Evolutionary conservation across 1,140 invertebrate species (phyloP).

Genomic region (Drosophila suzukii): DNA sequence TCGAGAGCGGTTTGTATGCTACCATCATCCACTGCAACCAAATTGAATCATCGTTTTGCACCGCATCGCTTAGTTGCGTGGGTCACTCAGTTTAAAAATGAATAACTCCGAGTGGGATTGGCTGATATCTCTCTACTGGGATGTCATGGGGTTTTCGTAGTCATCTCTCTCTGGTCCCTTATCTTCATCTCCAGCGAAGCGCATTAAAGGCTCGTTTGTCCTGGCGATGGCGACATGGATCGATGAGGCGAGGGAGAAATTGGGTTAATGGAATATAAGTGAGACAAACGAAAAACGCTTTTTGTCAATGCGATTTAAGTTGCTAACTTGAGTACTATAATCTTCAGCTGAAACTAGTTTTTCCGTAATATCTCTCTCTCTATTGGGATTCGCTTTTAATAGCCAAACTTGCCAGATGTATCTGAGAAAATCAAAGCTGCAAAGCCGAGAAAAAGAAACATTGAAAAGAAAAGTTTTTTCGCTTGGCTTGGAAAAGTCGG

Average conservation of each 20-base stretch:
- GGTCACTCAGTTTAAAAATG: constrained; percentile 69
- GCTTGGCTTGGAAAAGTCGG: constrained; percentile 54
- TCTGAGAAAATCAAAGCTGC: constrained; percentile 18
- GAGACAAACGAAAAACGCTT: constrained; percentile 33
- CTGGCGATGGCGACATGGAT: constrained; percentile 54
- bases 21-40: constrained; percentile 52
- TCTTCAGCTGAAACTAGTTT: constrained; percentile 23
- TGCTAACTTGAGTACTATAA: constrained; percentile 1
- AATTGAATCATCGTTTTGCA: constrained; percentile 77
- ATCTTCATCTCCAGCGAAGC: constrained; percentile 35
- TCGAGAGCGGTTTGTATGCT: constrained; percentile 50
- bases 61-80: constrained; percentile 3
- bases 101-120: constrained; percentile 59
- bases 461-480: constrained; percentile 65
- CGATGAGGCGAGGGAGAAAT: constrained; percentile 57
- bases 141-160: constrained; percentile 5
- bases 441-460: constrained; percentile 8
- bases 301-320: constrained; percentile 11
- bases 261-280: constrained; percentile 76
- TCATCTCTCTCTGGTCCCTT: constrained; percentile 2
- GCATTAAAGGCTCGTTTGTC: constrained; percentile 73
- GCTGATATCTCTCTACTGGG: constrained; percentile 1
- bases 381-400: constrained; percentile 26
- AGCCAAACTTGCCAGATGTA: constrained; percentile 35
- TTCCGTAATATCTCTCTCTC: constrained; percentile 14